A percentile compares a stretch with the other conserved stretches of the same genome.
Evolutionary conservation across 2,888 invertebrate genomes (phyloP).

Genomic region (Xestia c-nigrum): DNA sequence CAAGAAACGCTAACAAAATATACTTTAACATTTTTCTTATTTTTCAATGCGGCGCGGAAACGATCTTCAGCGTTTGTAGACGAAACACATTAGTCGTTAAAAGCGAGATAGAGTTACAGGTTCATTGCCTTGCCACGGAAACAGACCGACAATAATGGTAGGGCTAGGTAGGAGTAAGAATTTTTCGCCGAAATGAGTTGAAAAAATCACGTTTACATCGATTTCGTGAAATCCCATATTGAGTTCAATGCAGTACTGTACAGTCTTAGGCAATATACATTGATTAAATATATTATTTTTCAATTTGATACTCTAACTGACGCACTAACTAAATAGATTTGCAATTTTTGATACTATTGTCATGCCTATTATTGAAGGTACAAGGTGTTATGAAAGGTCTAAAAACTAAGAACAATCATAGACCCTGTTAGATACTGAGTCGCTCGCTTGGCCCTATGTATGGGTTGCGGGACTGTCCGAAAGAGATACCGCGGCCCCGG

Average conservation of each 20-base stretch:
- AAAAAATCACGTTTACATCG: neutral
- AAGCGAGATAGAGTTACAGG: slow-evolving; percentile 49
- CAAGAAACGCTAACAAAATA: slow-evolving; percentile 11
- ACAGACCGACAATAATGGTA: slow-evolving; percentile 10
- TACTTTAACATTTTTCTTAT: slow-evolving; percentile 14
- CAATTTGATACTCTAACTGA: too few species aligned
- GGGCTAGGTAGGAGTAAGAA: neutral
- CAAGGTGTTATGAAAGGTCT: neutral
- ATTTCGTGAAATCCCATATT: neutral
- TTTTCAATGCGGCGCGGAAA: slow-evolving; percentile 26
- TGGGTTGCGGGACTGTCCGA: too few species aligned
- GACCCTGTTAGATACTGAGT: neutral
- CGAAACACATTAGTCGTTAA: slow-evolving; percentile 55
- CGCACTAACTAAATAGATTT: too few species aligned
- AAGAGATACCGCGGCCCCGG: too few species aligned
- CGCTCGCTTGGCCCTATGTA: neutral
- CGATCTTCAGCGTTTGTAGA: slow-evolving; percentile 30
- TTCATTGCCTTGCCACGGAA: slow-evolving; percentile 35
- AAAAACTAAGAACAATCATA: neutral
- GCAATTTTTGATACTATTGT: too few species aligned
- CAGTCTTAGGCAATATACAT: too few species aligned
- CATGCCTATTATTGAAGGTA: too few species aligned
- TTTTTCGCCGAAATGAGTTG: neutral
- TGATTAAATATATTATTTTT: too few species aligned
- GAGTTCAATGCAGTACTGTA: neutral